phyloP scores from a whole-genome alignment of 2,113 vertebrate species.

The Steatornis caripensis region DNA sequence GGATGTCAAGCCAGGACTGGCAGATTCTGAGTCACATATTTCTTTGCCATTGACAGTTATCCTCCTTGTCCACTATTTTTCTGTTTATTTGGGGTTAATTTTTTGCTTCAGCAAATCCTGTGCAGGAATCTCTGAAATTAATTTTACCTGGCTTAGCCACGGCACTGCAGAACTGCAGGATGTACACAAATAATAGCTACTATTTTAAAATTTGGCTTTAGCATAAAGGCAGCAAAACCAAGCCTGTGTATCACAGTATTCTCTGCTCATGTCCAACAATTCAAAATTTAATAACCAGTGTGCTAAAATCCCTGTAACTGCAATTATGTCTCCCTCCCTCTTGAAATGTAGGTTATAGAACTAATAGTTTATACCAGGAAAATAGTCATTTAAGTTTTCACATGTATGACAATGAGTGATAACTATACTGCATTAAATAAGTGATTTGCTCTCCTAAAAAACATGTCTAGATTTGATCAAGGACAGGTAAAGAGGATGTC shows the following conservation, averaged over 20 bases:
- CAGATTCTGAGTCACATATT: background rate
- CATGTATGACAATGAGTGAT: constrained; percentile 19
- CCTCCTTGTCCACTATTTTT: background rate
- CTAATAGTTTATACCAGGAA: background rate
- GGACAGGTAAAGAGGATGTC: background rate
- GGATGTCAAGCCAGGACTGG: background rate
- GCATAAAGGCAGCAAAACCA: background rate
- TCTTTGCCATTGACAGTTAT: background rate
- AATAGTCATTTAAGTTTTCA: constrained; percentile 25
- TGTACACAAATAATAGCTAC: background rate
- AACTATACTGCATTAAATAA: background rate
- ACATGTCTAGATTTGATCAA: background rate
- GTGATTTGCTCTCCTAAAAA: background rate
- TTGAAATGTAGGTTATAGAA: background rate
- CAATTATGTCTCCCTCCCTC: background rate
- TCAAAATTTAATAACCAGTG: background rate
- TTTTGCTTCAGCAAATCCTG: background rate
- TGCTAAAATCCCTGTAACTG: background rate
- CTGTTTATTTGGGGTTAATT: background rate
- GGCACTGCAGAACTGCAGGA: background rate
- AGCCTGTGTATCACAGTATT: background rate
- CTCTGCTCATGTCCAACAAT: background rate
- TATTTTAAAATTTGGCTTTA: background rate
- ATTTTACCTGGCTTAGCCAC: background rate
- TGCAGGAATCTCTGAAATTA: background rate